Conservation (phyloP, 2,888 invertebrate genomes). For the Rhodophaea formosa region DNA sequence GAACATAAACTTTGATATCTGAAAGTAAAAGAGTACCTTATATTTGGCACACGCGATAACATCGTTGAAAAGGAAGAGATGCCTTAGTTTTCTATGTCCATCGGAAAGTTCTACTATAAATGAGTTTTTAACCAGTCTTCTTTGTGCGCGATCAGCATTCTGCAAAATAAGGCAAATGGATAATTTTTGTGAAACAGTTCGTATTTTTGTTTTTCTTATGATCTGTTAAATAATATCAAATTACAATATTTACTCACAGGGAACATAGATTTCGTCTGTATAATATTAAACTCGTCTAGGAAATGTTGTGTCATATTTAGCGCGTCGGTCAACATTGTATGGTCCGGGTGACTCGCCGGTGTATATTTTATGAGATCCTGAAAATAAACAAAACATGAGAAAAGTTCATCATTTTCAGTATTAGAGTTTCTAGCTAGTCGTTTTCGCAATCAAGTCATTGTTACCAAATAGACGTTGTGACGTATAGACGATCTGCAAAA, state of each 20-base stretch:
- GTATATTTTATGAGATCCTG: conserved; percentile 91
- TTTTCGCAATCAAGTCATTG: no score
- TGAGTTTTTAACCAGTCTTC: conserved; percentile 95
- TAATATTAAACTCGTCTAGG: conserved; percentile 94
- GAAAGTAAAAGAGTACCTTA: no score
- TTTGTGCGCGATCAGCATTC: conserved; percentile 89
- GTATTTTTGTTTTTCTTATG: no score
- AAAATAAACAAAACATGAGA: conserved; percentile 31
- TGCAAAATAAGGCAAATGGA: conserved; percentile 48
- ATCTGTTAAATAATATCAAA: no score
- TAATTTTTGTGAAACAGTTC: conserved; percentile 8
- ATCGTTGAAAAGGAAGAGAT: conserved; percentile 96
- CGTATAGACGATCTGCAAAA: no score
- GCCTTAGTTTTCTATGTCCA: conserved; percentile 93
- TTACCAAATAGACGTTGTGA: no score
- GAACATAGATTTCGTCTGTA: conserved; percentile 90
- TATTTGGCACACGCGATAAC: conserved; percentile 97
- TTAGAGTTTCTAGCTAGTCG: no score
- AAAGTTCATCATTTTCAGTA: no score
- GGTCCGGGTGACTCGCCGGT: conserved; percentile 88
- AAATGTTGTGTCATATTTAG: conserved; percentile 93
- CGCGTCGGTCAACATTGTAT: conserved; percentile 88
- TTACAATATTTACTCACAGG: conserved; percentile 78
- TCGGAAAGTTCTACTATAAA: conserved; percentile 96
- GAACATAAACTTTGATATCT: no score